Evolutionary conservation across 2,888 invertebrate species (phyloP).

Genomic region (Noctua fimbriata): DNA sequence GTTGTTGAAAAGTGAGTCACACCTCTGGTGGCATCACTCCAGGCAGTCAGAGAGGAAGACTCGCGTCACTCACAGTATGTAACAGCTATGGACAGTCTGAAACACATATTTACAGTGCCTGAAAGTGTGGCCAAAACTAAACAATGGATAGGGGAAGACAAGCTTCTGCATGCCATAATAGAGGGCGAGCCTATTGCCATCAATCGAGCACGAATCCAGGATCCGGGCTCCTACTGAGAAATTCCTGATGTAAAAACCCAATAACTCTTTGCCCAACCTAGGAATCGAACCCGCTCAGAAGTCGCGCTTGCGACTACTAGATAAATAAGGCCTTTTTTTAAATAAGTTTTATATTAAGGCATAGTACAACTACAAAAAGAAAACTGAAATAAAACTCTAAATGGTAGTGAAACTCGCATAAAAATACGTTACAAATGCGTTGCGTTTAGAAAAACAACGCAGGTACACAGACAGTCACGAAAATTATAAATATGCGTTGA

Average conservation of each 20-base stretch:
- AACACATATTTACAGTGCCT: conserved; percentile 99
- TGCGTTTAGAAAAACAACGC: background rate
- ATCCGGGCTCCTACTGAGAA: background rate
- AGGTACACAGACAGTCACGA: background rate
- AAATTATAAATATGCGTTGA: background rate
- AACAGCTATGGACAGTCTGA: conserved; percentile 99
- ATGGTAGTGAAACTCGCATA: background rate
- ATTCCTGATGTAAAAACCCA: background rate
- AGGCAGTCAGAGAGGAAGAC: conserved; percentile 97
- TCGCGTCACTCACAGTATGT: conserved; percentile 98
- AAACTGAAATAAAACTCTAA: background rate
- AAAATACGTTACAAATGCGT: background rate
- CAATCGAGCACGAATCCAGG: background rate
- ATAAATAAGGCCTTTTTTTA: background rate
- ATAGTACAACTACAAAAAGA: background rate
- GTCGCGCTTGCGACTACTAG: background rate
- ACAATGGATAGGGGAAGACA: conserved; percentile 98
- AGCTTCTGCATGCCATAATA: conserved; percentile 97
- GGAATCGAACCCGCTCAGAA: background rate
- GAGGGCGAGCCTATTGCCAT: background rate
- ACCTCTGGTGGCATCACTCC: conserved; percentile 94
- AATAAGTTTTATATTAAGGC: background rate
- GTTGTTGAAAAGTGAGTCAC: conserved; percentile 94
- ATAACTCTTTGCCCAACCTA: background rate
- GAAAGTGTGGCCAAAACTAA: conserved; percentile 98